These are phyloP conservation scores for Labia minor DNA, from an alignment of 2,888 invertebrate species.

Conservation along the genomic window DNA sequence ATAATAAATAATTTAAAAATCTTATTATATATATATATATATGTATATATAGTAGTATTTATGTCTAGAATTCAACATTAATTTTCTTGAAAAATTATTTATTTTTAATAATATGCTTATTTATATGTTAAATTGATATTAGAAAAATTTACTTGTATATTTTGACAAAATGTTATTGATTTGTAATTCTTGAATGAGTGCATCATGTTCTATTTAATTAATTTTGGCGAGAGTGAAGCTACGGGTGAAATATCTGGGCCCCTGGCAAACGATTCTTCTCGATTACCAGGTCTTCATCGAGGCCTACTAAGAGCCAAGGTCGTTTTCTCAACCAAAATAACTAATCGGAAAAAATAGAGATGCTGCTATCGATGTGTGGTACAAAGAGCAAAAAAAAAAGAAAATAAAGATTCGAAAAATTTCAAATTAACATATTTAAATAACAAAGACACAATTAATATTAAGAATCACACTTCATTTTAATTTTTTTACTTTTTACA, in stretches of 20 bases:
- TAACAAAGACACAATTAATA: too few species aligned
- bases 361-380: background rate
- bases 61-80: background rate
- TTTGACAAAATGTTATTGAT: too few species aligned
- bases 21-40: background rate
- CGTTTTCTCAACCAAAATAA: background rate
- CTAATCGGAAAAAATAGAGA: background rate
- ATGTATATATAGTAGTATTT: background rate
- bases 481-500: too few species aligned
- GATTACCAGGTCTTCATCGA: background rate
- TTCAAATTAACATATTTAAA: too few species aligned
- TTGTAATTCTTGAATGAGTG: too few species aligned
- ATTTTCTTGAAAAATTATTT: background rate
- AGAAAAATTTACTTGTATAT: too few species aligned
- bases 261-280: background rate
- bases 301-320: background rate
- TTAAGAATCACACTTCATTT: too few species aligned
- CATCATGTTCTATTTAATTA: too few species aligned
- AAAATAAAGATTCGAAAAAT: background rate
- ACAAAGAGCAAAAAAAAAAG: background rate
- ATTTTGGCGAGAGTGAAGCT: background rate
- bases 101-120: too few species aligned
- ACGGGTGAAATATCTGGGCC: background rate
- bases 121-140: too few species aligned
- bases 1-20: too few species aligned